These are phyloP conservation scores for Polietes domitor DNA, from an alignment of 2,888 invertebrate species.

Conservation along the genomic window DNA sequence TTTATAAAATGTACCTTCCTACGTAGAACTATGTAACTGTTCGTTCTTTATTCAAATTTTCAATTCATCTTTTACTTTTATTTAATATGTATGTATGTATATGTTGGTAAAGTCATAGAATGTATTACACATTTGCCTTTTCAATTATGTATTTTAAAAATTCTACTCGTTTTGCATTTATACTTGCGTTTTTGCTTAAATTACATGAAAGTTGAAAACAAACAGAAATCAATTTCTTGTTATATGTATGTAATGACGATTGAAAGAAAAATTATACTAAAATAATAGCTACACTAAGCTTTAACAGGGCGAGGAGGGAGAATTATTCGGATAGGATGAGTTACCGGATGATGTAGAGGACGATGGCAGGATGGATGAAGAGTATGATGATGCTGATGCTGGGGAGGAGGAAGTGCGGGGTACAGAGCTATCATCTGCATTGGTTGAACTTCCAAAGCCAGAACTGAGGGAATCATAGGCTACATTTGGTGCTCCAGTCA, in stretches of 20 bases:
- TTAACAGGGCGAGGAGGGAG: conserved; percentile 40
- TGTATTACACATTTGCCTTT: conserved; percentile 8
- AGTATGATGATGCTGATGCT: conserved; percentile 44
- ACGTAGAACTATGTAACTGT: background rate
- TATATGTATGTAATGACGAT: background rate
- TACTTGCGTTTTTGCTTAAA: conserved; percentile 37
- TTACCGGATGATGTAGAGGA: conserved; percentile 12
- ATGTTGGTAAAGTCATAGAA: background rate
- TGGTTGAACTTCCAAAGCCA: conserved; percentile 42
- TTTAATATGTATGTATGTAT: conserved; percentile 15
- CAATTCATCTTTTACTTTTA: conserved; percentile 13
- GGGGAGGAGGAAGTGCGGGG: conserved; percentile 37
- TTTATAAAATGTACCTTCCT: background rate
- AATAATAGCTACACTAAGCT: conserved; percentile 46
- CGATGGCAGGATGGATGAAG: conserved; percentile 33
- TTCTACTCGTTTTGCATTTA: conserved; percentile 6
- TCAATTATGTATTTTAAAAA: conserved; percentile 44
- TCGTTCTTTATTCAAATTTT: conserved; percentile 11
- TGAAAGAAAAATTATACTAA: conserved; percentile 45
- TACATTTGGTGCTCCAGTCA: conserved; percentile 18
- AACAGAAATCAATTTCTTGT: conserved; percentile 33
- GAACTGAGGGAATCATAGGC: conserved; percentile 39
- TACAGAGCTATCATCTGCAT: conserved; percentile 46
- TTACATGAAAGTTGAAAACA: background rate
- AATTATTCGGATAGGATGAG: conserved; percentile 3